phyloP scores from a whole-genome alignment of 2,888 invertebrate species.

The Metacarcinus magister region DNA sequence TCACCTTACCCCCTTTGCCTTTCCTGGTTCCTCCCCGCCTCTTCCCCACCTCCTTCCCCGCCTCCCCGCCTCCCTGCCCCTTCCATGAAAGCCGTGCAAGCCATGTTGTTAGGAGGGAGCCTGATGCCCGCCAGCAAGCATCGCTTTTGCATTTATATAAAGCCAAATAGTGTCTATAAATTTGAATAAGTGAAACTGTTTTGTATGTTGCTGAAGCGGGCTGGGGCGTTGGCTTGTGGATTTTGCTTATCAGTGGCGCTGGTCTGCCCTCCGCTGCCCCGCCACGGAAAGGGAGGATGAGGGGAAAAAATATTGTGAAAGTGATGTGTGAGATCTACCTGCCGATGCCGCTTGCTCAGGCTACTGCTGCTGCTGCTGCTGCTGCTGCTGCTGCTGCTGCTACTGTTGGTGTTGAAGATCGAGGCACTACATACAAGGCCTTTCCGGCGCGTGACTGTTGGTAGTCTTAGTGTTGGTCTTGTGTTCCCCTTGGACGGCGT shows the following conservation, averaged over 20 bases:
- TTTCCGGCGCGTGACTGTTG: background rate
- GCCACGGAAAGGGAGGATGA: background rate
- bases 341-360: background rate
- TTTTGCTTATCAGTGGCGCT: background rate
- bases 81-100: background rate
- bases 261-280: constrained; percentile 2
- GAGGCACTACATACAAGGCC: background rate
- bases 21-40: background rate
- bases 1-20: background rate
- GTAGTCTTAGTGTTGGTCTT: background rate
- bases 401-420: background rate
- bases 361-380: background rate
- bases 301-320: constrained; percentile 8
- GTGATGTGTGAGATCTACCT: background rate
- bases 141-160: background rate
- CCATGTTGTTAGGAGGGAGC: background rate
- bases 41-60: background rate
- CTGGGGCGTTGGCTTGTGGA: background rate
- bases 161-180: background rate
- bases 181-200: background rate
- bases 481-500: background rate
- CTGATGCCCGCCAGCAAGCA: background rate
- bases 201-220: background rate
- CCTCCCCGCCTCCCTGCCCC: background rate
- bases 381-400: background rate